A percentile compares a stretch with the other conserved stretches of the same genome.
These are phyloP conservation scores for Chorisops tibialis DNA, from an alignment of 2,888 invertebrate species.

Conservation along the genomic window DNA sequence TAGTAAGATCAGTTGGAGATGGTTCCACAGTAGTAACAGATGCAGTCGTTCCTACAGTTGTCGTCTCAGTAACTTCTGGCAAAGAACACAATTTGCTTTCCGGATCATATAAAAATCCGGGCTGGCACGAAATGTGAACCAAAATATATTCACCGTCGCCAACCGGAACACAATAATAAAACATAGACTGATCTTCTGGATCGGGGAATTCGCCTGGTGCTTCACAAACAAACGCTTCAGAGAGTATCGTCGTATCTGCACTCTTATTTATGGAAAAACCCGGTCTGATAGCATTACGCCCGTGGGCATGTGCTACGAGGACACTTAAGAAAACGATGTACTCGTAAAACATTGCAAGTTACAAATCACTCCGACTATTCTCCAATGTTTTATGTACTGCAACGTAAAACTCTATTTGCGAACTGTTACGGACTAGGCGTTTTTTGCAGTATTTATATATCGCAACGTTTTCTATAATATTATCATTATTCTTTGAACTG, in stretches of 20 bases:
- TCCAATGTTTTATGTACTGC: too few species aligned
- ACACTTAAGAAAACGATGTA: too few species aligned
- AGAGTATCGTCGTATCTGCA: too few species aligned
- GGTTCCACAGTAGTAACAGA: neutral
- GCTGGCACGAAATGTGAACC: neutral
- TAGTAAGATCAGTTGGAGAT: too few species aligned
- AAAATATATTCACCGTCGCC: neutral
- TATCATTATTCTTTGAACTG: too few species aligned
- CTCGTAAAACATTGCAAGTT: too few species aligned
- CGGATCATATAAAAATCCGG: neutral
- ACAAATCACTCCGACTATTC: too few species aligned
- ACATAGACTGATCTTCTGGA: neutral
- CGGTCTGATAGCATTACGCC: neutral
- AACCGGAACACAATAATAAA: conserved; percentile 1
- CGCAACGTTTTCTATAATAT: too few species aligned
- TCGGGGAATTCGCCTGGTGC: neutral
- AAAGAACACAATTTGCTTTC: neutral
- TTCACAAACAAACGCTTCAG: neutral
- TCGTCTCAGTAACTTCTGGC: neutral
- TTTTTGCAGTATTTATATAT: too few species aligned
- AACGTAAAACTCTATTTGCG: too few species aligned
- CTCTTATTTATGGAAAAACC: neutral
- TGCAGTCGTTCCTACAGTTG: neutral
- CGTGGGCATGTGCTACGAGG: too few species aligned
- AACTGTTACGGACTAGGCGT: too few species aligned